Evolutionary conservation across 2,888 invertebrate species (phyloP).

Genomic region (Girardia tigrina): DNA sequence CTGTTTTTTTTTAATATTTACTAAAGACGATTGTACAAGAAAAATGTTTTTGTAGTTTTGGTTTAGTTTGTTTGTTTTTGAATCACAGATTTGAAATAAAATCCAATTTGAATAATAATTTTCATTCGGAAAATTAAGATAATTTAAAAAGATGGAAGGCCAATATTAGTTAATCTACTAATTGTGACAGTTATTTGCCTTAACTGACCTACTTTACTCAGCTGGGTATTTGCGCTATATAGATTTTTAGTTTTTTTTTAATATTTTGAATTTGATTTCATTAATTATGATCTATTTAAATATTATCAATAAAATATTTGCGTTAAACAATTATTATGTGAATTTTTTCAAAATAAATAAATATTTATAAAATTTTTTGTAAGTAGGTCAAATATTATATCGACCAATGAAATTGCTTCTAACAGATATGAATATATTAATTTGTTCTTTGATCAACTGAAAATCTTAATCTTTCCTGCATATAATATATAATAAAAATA

Average conservation of each 20-base stretch:
- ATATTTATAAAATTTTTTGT: background rate
- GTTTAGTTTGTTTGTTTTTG: no score
- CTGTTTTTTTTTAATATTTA: no score
- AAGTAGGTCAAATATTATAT: background rate
- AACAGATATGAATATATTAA: slow-evolving; percentile 23
- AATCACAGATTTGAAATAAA: slow-evolving; percentile 11
- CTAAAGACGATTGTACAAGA: no score
- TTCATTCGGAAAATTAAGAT: slow-evolving; percentile 18
- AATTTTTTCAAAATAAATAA: background rate
- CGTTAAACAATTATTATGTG: background rate
- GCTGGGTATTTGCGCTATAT: slow-evolving; percentile 20
- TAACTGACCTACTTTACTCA: slow-evolving; percentile 20
- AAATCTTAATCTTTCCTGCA: background rate
- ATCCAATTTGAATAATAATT: slow-evolving; percentile 8
- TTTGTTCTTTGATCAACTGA: slow-evolving; percentile 3
- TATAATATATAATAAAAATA: no score
- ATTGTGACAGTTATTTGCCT: slow-evolving; percentile 23
- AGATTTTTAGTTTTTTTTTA: background rate
- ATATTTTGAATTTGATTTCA: background rate
- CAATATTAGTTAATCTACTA: slow-evolving; percentile 23
- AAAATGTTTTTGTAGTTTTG: background rate
- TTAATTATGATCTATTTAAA: background rate
- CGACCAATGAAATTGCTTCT: slow-evolving; percentile 15
- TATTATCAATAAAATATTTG: background rate
- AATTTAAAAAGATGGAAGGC: slow-evolving; percentile 12